Base-by-base conservation (phyloP, 2,888 invertebrate species). In the Achlya flavicornis region DNA sequence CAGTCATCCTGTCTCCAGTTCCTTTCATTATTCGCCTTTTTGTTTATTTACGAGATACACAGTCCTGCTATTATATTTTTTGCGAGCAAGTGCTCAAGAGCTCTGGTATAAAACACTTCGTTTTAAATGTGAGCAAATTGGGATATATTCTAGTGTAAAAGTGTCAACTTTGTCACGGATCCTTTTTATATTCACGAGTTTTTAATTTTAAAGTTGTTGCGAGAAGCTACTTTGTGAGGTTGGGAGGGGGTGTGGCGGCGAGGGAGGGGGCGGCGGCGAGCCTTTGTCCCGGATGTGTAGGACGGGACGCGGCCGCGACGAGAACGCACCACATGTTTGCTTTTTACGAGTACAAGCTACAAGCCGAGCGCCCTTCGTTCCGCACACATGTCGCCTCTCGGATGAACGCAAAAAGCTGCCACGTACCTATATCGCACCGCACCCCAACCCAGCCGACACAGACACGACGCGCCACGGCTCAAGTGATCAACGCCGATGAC, bases 301-400 rank as follows among this genome's bases (percentile, higher is more conserved):
- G 16, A 73, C 75, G 73, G 79, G 10, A 10, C 57, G 61, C 63
- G 61, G 61, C 35, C 67, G 75, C 71, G 73, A 69, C 73, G 72
- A 72, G 69, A 70, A 53, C 61, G 70, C 74, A 71, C 79, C 86
- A 87, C 83, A 86, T 87, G 87, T 80, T 78, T 68, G 75, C 76
- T 82, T 84, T 85, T 84, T 85, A 79, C 72, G 72, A 70, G 73
- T 53, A 19, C 53, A 53, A 53, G 53, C 53, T 53, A 65, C 73
- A 62, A 72, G 75, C 41, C 26, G 41, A 19, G 60, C 41, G 70
- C 81, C 79, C 80, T 80, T 74, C 81, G 70, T 74, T 77, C 64
- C 74, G 72, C 73, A 68, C 87, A 86, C 79, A 86, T 86, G 86
- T 80, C 71, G 73, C 63, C 68, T 63, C 63, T 59, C 64, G 68